Base-by-base conservation (phyloP, 1,140 invertebrate genomes). In the Drosophila elegans region DNA sequence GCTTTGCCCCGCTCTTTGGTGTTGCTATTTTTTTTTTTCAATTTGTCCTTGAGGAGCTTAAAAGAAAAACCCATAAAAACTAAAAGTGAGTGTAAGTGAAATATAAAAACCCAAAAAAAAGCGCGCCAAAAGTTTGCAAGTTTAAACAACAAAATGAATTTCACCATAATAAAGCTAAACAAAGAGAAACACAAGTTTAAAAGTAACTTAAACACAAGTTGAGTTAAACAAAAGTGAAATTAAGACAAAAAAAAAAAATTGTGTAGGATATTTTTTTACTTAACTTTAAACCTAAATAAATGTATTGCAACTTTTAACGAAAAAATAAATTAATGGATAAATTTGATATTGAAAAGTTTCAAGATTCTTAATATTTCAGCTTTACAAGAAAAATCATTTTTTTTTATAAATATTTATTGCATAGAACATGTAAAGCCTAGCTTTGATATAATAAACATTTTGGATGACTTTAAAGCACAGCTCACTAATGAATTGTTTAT, bases 41-140 rank as follows among this genome's bases (percentile, higher is more conserved):
- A 21, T 16, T 16, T 21, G 32, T 52, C 32, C 49, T 1, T 1
- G 16, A 16, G 32, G 13, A 32, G 2, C 10, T 6, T 1, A 21
- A 21, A 21, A 13, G 0, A 34, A 52, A 52, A 6, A 6, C 27
- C 48, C 2, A 2, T 10, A 32, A 13, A 49, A 51, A 51, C 48
- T 51, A 16, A 34, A 9, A 21, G 48, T 51, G 27, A 12, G 49
- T 52, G 32, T 52, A 52, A 52, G 49, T 52, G 32, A 32, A 11
- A 10, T 5, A 2, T 9, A 5, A 3, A 52, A 12, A 6, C 0
- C 2, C 9, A 3, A 4, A 29, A 32, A 48, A 32, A 49, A 49
- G 48, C 32, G 29, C 49, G 49, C 49, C 32, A 52, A 52, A 52
- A 21, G 11, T 7, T 5, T 3, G 0, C 3, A 16, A 44, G 10